Percentiles rank a stretch among this genome's conserved stretches.
phyloP scores from a whole-genome alignment of 2,113 vertebrate species.

The Microcebus murinus region DNA sequence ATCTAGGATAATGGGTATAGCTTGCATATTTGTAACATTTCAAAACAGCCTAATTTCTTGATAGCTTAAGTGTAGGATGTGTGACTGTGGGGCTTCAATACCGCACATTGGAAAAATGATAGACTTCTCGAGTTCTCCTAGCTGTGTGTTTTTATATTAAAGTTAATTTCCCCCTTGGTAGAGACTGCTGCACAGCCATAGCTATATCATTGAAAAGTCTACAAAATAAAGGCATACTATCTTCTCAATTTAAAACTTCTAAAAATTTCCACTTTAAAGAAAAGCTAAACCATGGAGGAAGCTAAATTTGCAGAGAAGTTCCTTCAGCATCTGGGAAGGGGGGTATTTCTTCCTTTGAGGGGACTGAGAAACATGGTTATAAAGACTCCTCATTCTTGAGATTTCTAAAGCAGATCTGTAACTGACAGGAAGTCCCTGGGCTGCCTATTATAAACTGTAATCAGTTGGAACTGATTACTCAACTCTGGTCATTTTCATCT shows the following conservation, averaged over 20 bases:
- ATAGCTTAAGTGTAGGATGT: slow-evolving; percentile 76
- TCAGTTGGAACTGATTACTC: slow-evolving; percentile 77
- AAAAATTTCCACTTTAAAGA: slow-evolving; percentile 29
- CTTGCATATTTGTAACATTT: slow-evolving; percentile 73
- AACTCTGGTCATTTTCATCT: slow-evolving; percentile 80
- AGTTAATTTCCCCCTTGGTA: slow-evolving; percentile 65
- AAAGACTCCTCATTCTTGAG: neutral
- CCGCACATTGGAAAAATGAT: slow-evolving; percentile 69
- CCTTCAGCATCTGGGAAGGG: neutral
- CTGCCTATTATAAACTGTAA: slow-evolving; percentile 73
- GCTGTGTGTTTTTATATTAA: slow-evolving; percentile 67
- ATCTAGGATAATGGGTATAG: slow-evolving; percentile 75
- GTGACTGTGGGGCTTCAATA: slow-evolving; percentile 59
- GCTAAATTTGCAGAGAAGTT: slow-evolving; percentile 8
- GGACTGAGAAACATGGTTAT: neutral
- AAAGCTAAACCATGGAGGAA: slow-evolving; percentile 2
- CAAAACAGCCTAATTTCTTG: slow-evolving; percentile 78
- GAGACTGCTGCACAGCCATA: neutral
- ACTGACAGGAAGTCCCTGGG: slow-evolving; percentile 61
- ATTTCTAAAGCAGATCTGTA: slow-evolving; percentile 41
- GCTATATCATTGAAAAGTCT: slow-evolving; percentile 30
- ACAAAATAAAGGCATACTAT: neutral
- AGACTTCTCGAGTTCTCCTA: slow-evolving; percentile 52
- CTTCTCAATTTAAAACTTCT: slow-evolving; percentile 36
- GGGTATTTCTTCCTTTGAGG: neutral